Base-by-base conservation (phyloP, 2,888 invertebrate species). In the Drosophila demipolita region DNA sequence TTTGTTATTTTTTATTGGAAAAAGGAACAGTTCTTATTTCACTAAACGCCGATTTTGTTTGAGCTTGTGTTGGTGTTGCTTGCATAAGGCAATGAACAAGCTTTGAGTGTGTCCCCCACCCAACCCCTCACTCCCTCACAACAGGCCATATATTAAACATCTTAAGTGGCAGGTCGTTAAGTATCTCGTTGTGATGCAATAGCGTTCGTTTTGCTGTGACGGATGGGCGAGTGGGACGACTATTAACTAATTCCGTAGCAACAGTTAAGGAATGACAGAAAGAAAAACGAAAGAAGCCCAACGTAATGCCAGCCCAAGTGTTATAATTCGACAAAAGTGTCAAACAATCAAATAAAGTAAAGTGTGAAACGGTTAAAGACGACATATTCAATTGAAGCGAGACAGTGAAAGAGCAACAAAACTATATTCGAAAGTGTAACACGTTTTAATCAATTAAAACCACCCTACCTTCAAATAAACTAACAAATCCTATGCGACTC, bases 11-110 rank as follows among this genome's bases (percentile, higher is more conserved):
- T 45, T 3, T 45, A 23, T 23, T 8, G 15, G 23, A 12, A 45
- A 23, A 23, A 45, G 12, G 7, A 45, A 45, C 12, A 23, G 53
- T 59, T 53, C 32, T 33, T n/a, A 57, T 36, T 50, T 23, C 55
- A 32, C 38, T 20, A 63, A 38, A 36, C 45, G 11, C 36, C 12
- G 17, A 6, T 9, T 50, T 3, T 33, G n/a, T 33, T 33, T 52
- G 2, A 32, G 45, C 15, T 35, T 35, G 23, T 54, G 17, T 54
- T 17, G 36, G 36, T 54, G 17, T 26, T 26, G 23, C 23, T 66
- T 66, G 53, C 66, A 54, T 49, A 54, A 66, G 48, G 32, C 66
- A 66, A 53, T 66, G 53, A 66, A 53, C 54, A 33, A 20, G 40
- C 33, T 45, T 55, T 45, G 55, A 55, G 62, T 62, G 55, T 23